Percentiles rank a stretch among this genome's conserved stretches.
Evolutionary conservation across 2,888 invertebrate genomes (phyloP).

Genomic region (Agrochola litura): DNA sequence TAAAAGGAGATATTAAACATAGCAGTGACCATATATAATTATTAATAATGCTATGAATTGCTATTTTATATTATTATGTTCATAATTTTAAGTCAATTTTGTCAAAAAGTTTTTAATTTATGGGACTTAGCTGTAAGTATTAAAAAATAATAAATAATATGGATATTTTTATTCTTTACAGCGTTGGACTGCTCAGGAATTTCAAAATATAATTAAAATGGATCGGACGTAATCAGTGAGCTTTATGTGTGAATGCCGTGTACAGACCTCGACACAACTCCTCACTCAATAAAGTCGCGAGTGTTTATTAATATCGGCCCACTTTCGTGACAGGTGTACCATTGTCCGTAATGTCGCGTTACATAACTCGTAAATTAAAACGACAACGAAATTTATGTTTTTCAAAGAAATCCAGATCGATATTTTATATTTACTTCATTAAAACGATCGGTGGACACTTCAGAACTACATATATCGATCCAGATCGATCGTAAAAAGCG

Average conservation of each 20-base stretch:
- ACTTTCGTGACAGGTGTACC: conserved; percentile 71
- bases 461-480: conserved; percentile 54
- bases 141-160: background rate
- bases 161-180: conserved; percentile 2
- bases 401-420: conserved; percentile 26
- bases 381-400: conserved; percentile 35
- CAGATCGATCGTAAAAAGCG: conserved; percentile 44
- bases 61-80: too few species aligned
- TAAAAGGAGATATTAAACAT: background rate
- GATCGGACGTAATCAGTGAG: conserved; percentile 33
- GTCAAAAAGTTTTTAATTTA: conserved; percentile 32
- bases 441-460: conserved; percentile 46
- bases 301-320: conserved; percentile 68
- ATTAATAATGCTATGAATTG: background rate
- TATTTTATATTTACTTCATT: conserved; percentile 43
- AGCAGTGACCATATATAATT: background rate
- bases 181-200: conserved; percentile 1
- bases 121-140: background rate
- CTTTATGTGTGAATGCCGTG: conserved; percentile 30
- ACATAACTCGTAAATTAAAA: conserved; percentile 50
- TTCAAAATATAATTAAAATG: conserved; percentile 34
- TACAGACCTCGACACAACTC: conserved; percentile 34
- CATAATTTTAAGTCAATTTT: conserved; percentile 19
- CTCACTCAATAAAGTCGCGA: conserved; percentile 50
- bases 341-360: conserved; percentile 67